Base-by-base conservation (phyloP, 2,113 vertebrate genomes). In the Austrofundulus limnaeus region DNA sequence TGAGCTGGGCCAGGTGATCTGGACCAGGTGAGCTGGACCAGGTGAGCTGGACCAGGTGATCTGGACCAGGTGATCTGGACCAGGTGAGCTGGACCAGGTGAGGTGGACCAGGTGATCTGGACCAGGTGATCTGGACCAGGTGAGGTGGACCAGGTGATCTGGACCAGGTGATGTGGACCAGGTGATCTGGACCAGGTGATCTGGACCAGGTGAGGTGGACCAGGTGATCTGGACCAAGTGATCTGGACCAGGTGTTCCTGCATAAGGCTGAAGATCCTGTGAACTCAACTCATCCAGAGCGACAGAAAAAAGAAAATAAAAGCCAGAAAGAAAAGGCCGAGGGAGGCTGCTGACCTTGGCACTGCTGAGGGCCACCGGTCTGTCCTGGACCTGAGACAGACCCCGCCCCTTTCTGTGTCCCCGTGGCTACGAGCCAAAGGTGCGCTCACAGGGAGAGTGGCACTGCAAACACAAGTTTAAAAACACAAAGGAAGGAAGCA, bases 231-330 rank as follows among this genome's bases (percentile, higher is more conserved):
- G n/a, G n/a, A n/a, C n/a, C n/a, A n/a, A n/a, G n/a, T n/a, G n/a
- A n/a, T n/a, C n/a, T n/a, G n/a, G 83, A 66, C 68, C 75, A 81
- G 80, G 64, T 64, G 61, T 53, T 67, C 70, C 85, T 85, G 89
- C 81, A 86, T 88, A 85, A 88, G 84, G 83, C 87, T 76, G 24
- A 75, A 72, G 53, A 59, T 72, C 62, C 67, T 47, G 19, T 25
- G 47, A 50, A 72, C 54, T 73, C 64, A 71, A 68, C 69, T 11
- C 60, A 50, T 61, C 74, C 73, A 71, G 63, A 77, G 48, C 69
- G 57, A 70, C 72, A 10, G 12, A 21, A 39, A 15, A 5, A 53
- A 49, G 50, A 61, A 50, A 65, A 62, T 50, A 72, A 55, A 56
- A 77, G 66, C 61, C 71, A 43, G 57, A 57, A 52, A 43, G 46